Evolutionary conservation across 1,140 invertebrate species (phyloP).

Genomic region (Drosophila bipectinata): DNA sequence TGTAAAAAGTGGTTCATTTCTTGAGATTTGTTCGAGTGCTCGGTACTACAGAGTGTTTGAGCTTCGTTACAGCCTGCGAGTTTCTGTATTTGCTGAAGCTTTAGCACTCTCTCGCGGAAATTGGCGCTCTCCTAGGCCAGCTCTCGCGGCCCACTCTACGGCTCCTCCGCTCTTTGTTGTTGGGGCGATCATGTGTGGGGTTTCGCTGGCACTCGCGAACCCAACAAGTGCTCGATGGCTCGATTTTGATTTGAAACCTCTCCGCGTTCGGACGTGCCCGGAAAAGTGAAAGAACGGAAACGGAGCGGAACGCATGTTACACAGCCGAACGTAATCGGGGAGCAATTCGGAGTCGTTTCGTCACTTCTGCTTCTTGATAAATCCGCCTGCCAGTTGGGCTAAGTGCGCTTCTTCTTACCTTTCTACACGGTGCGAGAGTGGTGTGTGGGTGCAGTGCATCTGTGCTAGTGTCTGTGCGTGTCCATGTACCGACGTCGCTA

Average conservation of each 20-base stretch:
- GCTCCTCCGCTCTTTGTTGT: conserved; percentile 6
- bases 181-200: conserved; percentile 55
- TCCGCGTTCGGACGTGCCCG: conserved; percentile 68
- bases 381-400: conserved; percentile 18
- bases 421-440: conserved; percentile 19
- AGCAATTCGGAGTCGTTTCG: conserved; percentile 27
- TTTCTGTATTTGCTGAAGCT: conserved; percentile 65
- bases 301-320: conserved; percentile 20
- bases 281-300: conserved; percentile 27
- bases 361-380: conserved; percentile 29
- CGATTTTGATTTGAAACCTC: conserved; percentile 6
- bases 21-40: too few species aligned
- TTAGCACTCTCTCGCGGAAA: conserved; percentile 50
- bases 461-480: conserved; percentile 13
- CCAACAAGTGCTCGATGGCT: conserved; percentile 8
- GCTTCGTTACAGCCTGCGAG: conserved; percentile 48
- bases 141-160: conserved; percentile 8
- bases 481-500: conserved; percentile 81
- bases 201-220: conserved; percentile 52
- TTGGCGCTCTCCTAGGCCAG: conserved; percentile 23
- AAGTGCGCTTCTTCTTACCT: conserved; percentile 15
- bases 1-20: neutral
- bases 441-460: conserved; percentile 7
- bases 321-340: conserved; percentile 8
- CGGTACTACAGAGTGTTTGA: conserved; percentile 43